Evolutionary conservation across 2,113 vertebrate genomes (phyloP).

Genomic region (Calypte anna): DNA sequence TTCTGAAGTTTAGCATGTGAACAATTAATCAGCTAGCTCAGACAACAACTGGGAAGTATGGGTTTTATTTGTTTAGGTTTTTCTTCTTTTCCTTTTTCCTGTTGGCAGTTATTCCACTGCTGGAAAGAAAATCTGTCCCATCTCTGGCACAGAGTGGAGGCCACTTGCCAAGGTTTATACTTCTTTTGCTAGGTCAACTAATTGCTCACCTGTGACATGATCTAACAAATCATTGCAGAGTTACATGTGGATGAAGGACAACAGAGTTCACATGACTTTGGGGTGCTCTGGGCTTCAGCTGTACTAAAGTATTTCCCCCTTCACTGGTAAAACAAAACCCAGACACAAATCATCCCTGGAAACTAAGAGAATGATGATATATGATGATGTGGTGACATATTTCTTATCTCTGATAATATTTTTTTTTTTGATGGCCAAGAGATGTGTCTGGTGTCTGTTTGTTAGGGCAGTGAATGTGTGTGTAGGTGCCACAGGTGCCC

Average conservation of each 20-base stretch:
- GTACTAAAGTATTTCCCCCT: background rate
- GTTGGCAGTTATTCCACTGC: background rate
- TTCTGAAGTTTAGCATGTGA: background rate
- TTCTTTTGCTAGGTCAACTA: background rate
- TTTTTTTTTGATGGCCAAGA: background rate
- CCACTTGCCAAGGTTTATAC: background rate
- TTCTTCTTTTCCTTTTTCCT: background rate
- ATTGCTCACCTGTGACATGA: background rate
- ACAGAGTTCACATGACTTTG: rapidly evolving
- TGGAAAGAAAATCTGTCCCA: background rate
- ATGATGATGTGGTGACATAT: background rate
- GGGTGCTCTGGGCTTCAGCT: background rate
- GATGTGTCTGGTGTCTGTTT: background rate
- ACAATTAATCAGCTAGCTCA: background rate
- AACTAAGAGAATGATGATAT: background rate
- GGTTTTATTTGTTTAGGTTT: background rate
- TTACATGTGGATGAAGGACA: background rate
- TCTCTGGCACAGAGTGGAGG: background rate
- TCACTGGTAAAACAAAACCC: background rate
- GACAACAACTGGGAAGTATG: background rate
- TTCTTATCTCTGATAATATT: background rate
- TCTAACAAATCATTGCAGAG: background rate
- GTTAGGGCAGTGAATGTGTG: rapidly evolving
- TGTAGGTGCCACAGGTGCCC: background rate
- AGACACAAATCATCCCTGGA: background rate